Evolutionary conservation across 2,113 vertebrate species (phyloP).

Genomic region (Scalopus aquaticus): DNA sequence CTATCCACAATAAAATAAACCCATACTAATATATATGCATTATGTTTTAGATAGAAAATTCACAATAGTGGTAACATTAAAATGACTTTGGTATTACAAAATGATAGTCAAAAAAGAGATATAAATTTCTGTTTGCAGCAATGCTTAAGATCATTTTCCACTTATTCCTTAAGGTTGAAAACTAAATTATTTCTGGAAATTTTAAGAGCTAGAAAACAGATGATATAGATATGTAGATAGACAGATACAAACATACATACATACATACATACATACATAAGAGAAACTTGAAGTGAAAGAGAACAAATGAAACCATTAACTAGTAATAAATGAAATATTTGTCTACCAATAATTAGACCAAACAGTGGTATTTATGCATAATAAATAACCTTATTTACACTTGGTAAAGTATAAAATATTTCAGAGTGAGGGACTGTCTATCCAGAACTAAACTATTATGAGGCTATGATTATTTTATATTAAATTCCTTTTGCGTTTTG

Average conservation of each 20-base stretch:
- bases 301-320: too few species aligned
- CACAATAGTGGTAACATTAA: not conserved
- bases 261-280: not conserved
- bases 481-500: constrained; percentile 76
- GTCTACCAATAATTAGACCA: constrained; percentile 28
- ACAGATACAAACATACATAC: not conserved
- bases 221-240: not conserved
- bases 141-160: not conserved
- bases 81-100: not conserved
- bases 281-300: too few species aligned
- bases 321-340: not conserved
- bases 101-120: not conserved
- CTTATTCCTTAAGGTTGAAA: not conserved
- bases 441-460: constrained; percentile 60
- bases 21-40: not conserved
- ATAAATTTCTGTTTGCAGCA: not conserved
- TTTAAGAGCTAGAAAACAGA: not conserved
- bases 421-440: constrained; percentile 46
- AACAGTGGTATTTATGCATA: constrained; percentile 17
- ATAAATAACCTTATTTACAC: constrained; percentile 64
- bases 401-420: constrained; percentile 69
- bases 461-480: constrained; percentile 75
- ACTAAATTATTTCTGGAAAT: not conserved
- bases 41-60: not conserved
- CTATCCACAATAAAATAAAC: not conserved